Evolutionary conservation across 2,888 invertebrate species (phyloP), one percentile per base, ranked within the genome.

Genomic region (Sarcophaga variegata): DNA sequence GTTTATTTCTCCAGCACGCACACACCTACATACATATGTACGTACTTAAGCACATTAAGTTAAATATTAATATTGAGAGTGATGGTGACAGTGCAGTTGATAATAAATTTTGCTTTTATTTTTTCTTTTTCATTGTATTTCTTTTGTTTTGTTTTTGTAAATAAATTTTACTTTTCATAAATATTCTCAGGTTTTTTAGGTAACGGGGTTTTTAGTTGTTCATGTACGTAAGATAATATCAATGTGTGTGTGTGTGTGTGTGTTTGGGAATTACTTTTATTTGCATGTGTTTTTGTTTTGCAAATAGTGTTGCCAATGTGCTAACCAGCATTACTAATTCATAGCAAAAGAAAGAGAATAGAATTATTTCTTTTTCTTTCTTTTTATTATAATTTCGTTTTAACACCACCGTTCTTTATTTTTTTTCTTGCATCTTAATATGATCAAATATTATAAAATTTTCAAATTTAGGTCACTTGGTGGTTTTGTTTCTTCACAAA

Each of bases 131-230:
- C 20, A 81, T n/a, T 60, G 60, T 74, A 64, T 20, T 64, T 66
- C 17, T 54, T 54, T 54, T 54, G 54, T 54, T 54, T 54, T 54
- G 54, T 17, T 54, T 54, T 54, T 54, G 4, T 17, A 62, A 76
- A 80, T 79, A 77, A 81, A 81, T 86, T 86, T 86, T 86, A 86
- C 86, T 86, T 86, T 86, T 86, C 70, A 85, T 83, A 81, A 67
- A 81, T 83, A 74, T 83, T 83, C 80, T 83, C 80, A 86, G 76
- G 86, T 86, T 80, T 83, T 83, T 72, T 80, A 76, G 82, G 66
- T 76, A 81, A 76, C 76, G 70, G 76, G 76, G 80, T 80, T 81
- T 81, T 80, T 37, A 64, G 84, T 75, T 76, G 69, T 75, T 70
- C 84, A 64, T 85, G 66, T 66, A 54, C 25, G 14, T 49, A 20